Evolutionary conservation across 2,113 vertebrate genomes (phyloP), one percentile per base, ranked within the genome.

Genomic region (Oncorhynchus nerka): DNA sequence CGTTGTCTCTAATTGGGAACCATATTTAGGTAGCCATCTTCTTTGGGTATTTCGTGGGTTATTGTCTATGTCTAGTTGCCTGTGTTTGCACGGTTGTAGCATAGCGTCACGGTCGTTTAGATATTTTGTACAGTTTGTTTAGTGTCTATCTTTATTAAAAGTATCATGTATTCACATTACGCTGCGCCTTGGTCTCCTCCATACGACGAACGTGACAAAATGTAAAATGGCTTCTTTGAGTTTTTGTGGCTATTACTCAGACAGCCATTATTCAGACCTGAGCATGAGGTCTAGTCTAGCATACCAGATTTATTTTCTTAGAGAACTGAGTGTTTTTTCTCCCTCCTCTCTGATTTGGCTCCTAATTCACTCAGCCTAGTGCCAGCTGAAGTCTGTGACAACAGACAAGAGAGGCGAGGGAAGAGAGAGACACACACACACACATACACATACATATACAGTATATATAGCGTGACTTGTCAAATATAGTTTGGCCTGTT

Each of bases 401-500:
- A 19, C 28, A 65, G 24, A 20, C 70, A 68, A 9, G 26, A 34
- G 73, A 65, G 20, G 11, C 5, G 4, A 19, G 15, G 49, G 51
- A 19, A 19, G 51, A 55, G 4, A 16, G 15, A 51, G 16, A 73
- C 55, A 45, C 24, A 64, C 28, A 19, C 64, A 65, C n/a, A 79
- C 70, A 13, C 13, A 34, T 72, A 55, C 22, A 24, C 62, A 26
- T 24, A 24, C 24, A 26, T 4, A 65, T 22, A 26, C 7, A 24
- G 49, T 22, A 74, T 32, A 57, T 73, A 34, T 61, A 75, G 74
- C 65, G 62, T 77, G 76, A 30, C 26, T 15, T 15, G 26, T 57
- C 4, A 71, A 66, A 9, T 13, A 34, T 26, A 68, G 20, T 62
- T 62, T n/a, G 59, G 59, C 59, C 5, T 22, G n/a, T 24, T 22